Conservation (phyloP, 2,797 vertebrate species). For the Hippocampus kuda region DNA sequence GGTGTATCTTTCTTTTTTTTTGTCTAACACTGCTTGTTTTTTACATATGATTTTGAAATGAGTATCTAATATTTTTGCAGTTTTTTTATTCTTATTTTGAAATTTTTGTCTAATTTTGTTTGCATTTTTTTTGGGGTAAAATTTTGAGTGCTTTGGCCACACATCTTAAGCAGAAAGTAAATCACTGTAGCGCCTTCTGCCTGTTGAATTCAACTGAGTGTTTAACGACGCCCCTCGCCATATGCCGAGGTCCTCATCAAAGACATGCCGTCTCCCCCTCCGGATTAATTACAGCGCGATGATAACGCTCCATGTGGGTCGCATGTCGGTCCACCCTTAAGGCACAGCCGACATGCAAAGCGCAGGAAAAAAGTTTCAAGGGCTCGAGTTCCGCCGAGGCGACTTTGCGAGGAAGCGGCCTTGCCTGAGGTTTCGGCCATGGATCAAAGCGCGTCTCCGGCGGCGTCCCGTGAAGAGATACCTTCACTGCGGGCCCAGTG, state of each 20-base stretch:
- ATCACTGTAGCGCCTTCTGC: neutral
- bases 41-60: too few relatives aligned
- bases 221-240: constrained; percentile 53
- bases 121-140: too few relatives aligned
- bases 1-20: too few relatives aligned
- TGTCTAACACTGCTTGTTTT: too few relatives aligned
- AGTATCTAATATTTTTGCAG: too few relatives aligned
- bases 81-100: too few relatives aligned
- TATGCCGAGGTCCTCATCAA: constrained; percentile 54
- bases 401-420: constrained; percentile 5
- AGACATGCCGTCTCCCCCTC: constrained; percentile 37
- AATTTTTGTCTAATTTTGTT: too few relatives aligned
- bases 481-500: constrained; percentile 27
- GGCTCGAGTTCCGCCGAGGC: neutral
- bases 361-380: neutral
- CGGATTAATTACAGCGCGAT: constrained; percentile 51
- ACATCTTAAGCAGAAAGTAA: neutral
- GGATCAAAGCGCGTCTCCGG: constrained; percentile 29
- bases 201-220: constrained; percentile 28
- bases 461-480: constrained; percentile 27
- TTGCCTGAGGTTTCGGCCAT: constrained; percentile 22
- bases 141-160: neutral
- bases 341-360: neutral
- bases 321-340: constrained; percentile 1
- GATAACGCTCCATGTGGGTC: constrained; percentile 23